phyloP scores from a whole-genome alignment of 2,797 vertebrate species.

The Emydoidea blandingii region DNA sequence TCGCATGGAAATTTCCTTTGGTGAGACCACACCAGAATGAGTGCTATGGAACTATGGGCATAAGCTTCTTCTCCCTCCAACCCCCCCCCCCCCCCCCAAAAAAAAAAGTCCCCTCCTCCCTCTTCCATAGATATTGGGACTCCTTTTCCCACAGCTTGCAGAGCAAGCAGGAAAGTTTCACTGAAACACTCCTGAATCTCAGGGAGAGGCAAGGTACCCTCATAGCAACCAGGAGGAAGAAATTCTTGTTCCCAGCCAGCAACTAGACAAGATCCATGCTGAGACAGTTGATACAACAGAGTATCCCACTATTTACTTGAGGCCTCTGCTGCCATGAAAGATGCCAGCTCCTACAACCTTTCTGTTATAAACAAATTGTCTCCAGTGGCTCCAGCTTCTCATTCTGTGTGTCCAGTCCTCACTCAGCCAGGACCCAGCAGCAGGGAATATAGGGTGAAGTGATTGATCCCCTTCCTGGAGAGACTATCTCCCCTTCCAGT shows the following conservation, averaged over 20 bases:
- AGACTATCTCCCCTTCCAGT: neutral
- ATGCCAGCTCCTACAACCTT: too few relatives aligned
- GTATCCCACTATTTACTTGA: neutral
- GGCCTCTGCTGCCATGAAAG: too few relatives aligned
- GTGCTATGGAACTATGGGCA: accelerated
- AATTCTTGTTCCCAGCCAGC: neutral
- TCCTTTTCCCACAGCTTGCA: too few relatives aligned
- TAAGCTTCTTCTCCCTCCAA: neutral
- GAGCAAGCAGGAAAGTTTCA: neutral
- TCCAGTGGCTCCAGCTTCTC: neutral
- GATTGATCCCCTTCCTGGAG: neutral
- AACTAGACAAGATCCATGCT: neutral
- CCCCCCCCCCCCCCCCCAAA: too few relatives aligned
- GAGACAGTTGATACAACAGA: neutral
- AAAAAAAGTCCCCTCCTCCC: too few relatives aligned
- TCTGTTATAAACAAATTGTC: too few relatives aligned
- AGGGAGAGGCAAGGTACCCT: neutral
- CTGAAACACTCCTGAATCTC: neutral
- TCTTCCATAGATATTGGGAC: too few relatives aligned
- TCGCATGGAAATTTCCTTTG: accelerated
- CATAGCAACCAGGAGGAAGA: neutral
- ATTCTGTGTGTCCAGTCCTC: accelerated
- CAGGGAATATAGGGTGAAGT: neutral
- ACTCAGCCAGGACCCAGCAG: accelerated
- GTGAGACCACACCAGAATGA: accelerated